Evolutionary conservation across 2,113 vertebrate species (phyloP).

Genomic region (Brienomyrus brachyistius): DNA sequence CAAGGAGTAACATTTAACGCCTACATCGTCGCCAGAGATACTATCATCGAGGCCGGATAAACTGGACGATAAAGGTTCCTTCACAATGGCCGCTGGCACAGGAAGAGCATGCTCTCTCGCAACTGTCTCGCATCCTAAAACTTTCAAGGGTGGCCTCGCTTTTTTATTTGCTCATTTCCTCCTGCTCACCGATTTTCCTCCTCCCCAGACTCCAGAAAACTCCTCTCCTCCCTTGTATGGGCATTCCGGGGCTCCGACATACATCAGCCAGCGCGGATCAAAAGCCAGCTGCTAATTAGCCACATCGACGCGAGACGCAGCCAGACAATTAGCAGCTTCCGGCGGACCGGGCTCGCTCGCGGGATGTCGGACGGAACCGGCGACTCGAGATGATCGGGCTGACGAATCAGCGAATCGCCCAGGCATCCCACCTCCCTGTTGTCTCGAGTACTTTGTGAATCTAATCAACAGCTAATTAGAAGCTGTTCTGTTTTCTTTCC

Average conservation of each 20-base stretch:
- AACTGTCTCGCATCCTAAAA: not conserved
- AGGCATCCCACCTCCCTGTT: not conserved
- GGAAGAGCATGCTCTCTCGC: not conserved
- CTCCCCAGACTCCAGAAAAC: not conserved
- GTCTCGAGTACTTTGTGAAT: too few relatives aligned
- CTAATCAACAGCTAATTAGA: not conserved
- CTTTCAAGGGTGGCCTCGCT: not conserved
- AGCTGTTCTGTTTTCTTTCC: not conserved
- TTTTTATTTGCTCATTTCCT: not conserved
- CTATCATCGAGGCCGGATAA: slow-evolving; percentile 8
- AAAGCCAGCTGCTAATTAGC: not conserved
- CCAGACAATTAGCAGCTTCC: not conserved
- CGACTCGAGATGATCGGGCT: not conserved
- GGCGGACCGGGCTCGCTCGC: not conserved
- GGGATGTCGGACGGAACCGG: not conserved
- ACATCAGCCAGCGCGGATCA: not conserved
- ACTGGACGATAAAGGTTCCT: not conserved
- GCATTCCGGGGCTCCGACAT: not conserved
- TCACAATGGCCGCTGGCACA: not conserved
- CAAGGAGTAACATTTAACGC: slow-evolving; percentile 31
- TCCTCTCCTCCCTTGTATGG: not conserved
- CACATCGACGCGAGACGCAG: not conserved
- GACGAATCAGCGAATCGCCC: too few relatives aligned
- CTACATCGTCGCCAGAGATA: not conserved
- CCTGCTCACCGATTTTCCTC: not conserved